Conservation (phyloP, 2,888 invertebrate species). For the Scaptomyza tumidula region DNA sequence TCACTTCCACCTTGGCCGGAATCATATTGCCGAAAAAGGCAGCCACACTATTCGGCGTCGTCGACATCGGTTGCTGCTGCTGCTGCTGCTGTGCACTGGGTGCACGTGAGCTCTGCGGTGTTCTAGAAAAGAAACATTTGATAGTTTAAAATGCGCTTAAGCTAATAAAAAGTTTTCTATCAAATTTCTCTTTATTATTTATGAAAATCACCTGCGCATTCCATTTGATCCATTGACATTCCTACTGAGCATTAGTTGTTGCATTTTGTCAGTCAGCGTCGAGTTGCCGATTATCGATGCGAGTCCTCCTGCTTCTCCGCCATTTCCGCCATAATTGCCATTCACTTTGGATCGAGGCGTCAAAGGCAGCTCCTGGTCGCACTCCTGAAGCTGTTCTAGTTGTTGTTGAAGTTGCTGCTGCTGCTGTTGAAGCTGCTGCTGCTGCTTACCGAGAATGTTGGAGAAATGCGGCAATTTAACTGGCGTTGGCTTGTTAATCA, state of each 20-base stretch:
- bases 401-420: constrained; percentile 32
- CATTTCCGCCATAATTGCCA: constrained; percentile 29
- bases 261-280: constrained; percentile 79
- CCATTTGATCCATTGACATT: constrained; percentile 67
- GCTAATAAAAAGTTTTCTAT: not conserved
- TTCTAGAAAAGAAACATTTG: constrained; percentile 46
- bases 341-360: constrained; percentile 45
- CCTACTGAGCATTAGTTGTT: constrained; percentile 79
- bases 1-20: constrained; percentile 84
- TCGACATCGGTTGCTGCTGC: constrained; percentile 47
- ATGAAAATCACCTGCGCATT: constrained; percentile 41
- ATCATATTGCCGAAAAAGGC: constrained; percentile 83
- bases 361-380: constrained; percentile 44
- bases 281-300: constrained; percentile 49
- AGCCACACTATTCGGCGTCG: constrained; percentile 74
- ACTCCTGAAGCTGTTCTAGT: constrained; percentile 36
- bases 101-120: constrained; percentile 71
- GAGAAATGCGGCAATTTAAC: constrained; percentile 83
- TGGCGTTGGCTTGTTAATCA: constrained; percentile 84
- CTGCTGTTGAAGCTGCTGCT: constrained; percentile 58
- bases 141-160: not conserved
- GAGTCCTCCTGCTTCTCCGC: constrained; percentile 4
- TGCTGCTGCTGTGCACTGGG: constrained; percentile 52
- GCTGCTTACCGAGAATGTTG: constrained; percentile 72
- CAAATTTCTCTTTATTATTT: not conserved